Evolutionary conservation across 1,140 invertebrate genomes (phyloP).

Genomic region (Drosophila pallidifrons): DNA sequence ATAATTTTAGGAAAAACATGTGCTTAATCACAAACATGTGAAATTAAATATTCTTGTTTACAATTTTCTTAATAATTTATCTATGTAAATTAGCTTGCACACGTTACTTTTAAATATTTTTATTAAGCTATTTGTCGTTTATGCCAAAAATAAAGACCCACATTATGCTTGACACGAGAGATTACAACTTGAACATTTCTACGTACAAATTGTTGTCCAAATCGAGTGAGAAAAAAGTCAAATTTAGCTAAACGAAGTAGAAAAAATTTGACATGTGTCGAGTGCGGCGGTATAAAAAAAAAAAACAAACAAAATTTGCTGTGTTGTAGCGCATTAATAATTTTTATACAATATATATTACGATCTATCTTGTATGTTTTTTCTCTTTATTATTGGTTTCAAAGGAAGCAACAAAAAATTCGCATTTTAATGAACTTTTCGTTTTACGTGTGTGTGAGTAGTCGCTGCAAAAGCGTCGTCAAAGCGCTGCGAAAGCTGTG

Average conservation of each 20-base stretch:
- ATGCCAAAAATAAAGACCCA: neutral
- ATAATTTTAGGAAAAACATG: neutral
- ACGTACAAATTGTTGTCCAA: neutral
- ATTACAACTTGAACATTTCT: neutral
- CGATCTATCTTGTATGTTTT: slow-evolving; percentile 53
- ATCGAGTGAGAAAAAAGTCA: neutral
- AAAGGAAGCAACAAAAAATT: slow-evolving; percentile 50
- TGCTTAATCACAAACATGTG: neutral
- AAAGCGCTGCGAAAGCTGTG: slow-evolving; percentile 48
- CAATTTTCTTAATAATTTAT: no score
- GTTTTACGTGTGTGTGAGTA: slow-evolving; percentile 20
- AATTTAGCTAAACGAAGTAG: neutral
- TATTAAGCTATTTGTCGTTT: neutral
- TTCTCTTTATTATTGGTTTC: slow-evolving; percentile 37
- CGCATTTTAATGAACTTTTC: slow-evolving; percentile 55
- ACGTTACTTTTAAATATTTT: no score
- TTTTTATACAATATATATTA: slow-evolving; percentile 39
- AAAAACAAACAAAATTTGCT: slow-evolving; percentile 35
- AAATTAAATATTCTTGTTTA: no score
- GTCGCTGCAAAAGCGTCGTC: slow-evolving; percentile 40
- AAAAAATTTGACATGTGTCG: neutral
- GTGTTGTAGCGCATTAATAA: slow-evolving; percentile 58
- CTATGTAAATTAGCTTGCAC: no score
- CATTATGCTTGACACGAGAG: neutral
- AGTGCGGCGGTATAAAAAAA: neutral